Base-by-base conservation (phyloP, 1,140 invertebrate species). In the Portunus trituberculatus region DNA sequence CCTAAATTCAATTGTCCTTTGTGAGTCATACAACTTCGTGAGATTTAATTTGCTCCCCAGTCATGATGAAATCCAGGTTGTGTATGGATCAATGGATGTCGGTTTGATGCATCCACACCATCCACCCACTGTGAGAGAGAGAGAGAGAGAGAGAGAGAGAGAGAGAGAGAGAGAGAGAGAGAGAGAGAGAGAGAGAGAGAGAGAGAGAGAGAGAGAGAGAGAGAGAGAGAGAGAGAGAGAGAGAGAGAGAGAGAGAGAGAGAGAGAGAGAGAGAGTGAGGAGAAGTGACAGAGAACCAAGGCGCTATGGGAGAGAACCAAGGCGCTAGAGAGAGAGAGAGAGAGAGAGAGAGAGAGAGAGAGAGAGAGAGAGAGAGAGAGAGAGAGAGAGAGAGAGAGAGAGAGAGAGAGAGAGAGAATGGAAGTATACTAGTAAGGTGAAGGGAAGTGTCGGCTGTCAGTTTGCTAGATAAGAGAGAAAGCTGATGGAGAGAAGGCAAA, bases 221-320 rank as follows among this genome's bases (percentile, higher is more conserved):
- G 86, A 45, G 86, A 28, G 14, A 45, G 29, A 87, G 48, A 52
- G 48, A 52, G 32, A 45, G 46, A n/a, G n/a, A 25, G 46, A 39
- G 88, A 52, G 31, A 90, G 31, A 52, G 31, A 90, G 88, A 90
- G 88, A 90, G 88, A 90, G 88, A 88, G 82, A 84, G 82, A 84
- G 82, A 84, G 48, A 52, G 48, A 52, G 48, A 52, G 48, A 52
- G 48, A 52, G 48, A 7, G 48, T 6, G 48, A 52, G 48, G 82
- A 84, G 82, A 84, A 6, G 0, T 7, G 45, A 90, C 8, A 4
- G 3, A 90, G 45, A 48, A 39, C 6, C 14, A 14, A 52, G 48
- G 14, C 48, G 14, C 14, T 7, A 52, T 52, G 48, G 48, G 48
- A 14, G 14, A 14, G 14, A 52, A 14, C 48, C 48, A 52, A n/a